Evolutionary conservation across 2,113 vertebrate species (phyloP).

Genomic region (Phalacrocorax pelagicus): DNA sequence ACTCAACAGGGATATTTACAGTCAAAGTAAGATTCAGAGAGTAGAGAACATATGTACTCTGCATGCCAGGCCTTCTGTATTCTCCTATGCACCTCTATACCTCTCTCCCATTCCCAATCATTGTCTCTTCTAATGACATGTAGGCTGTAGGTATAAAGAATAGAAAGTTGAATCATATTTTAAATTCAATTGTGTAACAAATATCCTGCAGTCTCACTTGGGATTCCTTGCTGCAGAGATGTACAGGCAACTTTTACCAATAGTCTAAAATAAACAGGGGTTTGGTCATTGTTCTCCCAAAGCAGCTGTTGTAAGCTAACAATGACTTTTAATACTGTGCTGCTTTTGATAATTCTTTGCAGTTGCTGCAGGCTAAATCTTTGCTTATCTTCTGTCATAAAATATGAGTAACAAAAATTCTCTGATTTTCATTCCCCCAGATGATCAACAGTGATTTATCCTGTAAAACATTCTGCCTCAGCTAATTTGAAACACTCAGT

Average conservation of each 20-base stretch:
- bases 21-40: background rate
- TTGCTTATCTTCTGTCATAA: background rate
- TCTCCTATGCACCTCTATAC: background rate
- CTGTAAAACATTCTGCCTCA: slow-evolving; percentile 1
- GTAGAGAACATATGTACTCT: background rate
- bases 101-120: background rate
- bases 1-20: background rate
- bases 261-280: background rate
- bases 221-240: background rate
- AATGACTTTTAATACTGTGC: background rate
- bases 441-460: background rate
- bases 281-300: background rate
- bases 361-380: background rate
- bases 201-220: background rate
- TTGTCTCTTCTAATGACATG: background rate
- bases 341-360: background rate
- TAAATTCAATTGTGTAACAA: background rate
- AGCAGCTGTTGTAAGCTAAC: background rate
- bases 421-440: background rate
- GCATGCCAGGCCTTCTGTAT: background rate
- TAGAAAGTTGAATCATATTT: background rate
- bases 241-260: background rate
- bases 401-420: background rate
- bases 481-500: background rate
- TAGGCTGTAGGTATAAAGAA: background rate